These are phyloP conservation scores for Euura saliciscinereae DNA, from an alignment of 1,140 invertebrate species.

Conservation along the genomic window DNA sequence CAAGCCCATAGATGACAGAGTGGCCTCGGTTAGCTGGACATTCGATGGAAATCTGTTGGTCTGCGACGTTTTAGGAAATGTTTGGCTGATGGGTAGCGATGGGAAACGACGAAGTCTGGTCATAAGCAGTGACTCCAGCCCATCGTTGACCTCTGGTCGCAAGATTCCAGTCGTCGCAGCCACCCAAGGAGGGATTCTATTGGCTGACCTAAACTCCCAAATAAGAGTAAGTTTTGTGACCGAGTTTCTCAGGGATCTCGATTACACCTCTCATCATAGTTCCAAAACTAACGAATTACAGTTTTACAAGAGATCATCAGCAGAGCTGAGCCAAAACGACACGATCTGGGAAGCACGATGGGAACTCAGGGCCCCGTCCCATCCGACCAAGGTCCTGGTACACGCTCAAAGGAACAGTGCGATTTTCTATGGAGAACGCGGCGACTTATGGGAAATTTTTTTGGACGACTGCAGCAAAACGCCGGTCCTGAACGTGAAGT, in stretches of 20 bases:
- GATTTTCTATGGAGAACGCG: constrained; percentile 29
- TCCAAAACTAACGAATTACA: constrained; percentile 19
- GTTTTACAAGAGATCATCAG: constrained; percentile 39
- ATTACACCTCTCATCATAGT: neutral
- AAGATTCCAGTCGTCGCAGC: constrained; percentile 19
- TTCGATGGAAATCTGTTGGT: constrained; percentile 36
- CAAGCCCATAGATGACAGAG: constrained; percentile 19
- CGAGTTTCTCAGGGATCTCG: neutral
- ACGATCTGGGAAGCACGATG: constrained; percentile 29
- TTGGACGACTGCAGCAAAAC: constrained; percentile 22
- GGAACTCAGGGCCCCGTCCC: constrained; percentile 25
- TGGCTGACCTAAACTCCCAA: constrained; percentile 28
- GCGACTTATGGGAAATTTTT: constrained; percentile 35
- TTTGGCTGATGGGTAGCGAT: constrained; percentile 32
- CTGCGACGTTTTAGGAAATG: constrained; percentile 33
- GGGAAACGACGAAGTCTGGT: constrained; percentile 26
- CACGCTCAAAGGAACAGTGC: constrained; percentile 33
- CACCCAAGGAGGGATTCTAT: constrained; percentile 29
- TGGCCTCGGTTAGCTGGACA: constrained; percentile 37
- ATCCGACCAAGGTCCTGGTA: constrained; percentile 22
- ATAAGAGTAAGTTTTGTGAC: constrained; percentile 30
- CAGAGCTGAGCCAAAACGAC: constrained; percentile 25
- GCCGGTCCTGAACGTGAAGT: constrained; percentile 31
- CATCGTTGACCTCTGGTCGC: constrained; percentile 8
- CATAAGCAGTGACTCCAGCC: constrained; percentile 10